Base-by-base conservation (phyloP, 2,113 vertebrate genomes). In the Beaufortia kweichowensis region DNA sequence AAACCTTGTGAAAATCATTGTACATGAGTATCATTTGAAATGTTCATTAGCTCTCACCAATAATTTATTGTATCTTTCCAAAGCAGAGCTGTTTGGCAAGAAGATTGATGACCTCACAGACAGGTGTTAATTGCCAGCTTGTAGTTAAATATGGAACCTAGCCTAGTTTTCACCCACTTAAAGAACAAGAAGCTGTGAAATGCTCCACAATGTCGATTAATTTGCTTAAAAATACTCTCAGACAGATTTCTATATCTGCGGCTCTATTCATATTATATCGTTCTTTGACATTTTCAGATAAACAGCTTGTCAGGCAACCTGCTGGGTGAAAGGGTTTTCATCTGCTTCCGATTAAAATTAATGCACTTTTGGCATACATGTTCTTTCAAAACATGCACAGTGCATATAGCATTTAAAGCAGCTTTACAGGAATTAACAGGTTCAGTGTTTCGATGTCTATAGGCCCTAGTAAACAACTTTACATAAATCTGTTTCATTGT, bases 61-160 rank as follows among this genome's bases (percentile, higher is more conserved):
- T 33, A 29, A 70, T 21, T 7, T 41, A 23, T 61, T 15, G 29
- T 26, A 63, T 21, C 19, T 5, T 53, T 10, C 17, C 19, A 50
- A 21, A 46, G 48, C 17, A 43, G 21, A 65, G 33, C 33, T 6
- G 66, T 48, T 70, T 48, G 66, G 29, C 65, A 62, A 21, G 11
- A 57, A 33, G 68, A 79, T 43, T 17, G 60, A 73, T 65, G 60
- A 46, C 29, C 59, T 78, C 31, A 63, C 77, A 72, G 60, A 64
- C 60, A 43, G 69, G 62, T 72, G 77, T 64, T 79, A 72, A 79
- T 79, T 79, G 39, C 57, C 67, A 79, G 77, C 31, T 11, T 10
- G 17, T 29, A 41, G 60, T 73, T 79, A 79, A 72, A 56, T 56
- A 19, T 64, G 68, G 48, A 78, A 50, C 43, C 56, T 15, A 43